Conservation (phyloP, 2,888 invertebrate species). For the Thymelicus lineola region DNA sequence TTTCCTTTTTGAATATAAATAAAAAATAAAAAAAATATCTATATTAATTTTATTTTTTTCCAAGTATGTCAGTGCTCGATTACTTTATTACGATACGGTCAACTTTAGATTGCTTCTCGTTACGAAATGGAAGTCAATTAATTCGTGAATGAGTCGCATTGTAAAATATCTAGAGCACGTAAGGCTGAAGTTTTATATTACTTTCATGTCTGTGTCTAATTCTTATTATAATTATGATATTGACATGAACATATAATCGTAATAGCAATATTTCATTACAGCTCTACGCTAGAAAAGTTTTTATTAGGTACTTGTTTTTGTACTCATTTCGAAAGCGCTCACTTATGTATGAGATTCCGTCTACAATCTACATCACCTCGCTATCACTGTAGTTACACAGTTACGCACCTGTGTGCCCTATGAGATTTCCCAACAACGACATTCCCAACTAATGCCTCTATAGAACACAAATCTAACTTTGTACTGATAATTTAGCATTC, state of each 20-base stretch:
- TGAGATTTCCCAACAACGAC: no score
- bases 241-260: not conserved
- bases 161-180: constrained; percentile 14
- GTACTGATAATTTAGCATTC: no score
- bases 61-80: constrained; percentile 13
- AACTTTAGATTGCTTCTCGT: constrained; percentile 18
- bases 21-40: not conserved
- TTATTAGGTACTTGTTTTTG: not conserved
- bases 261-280: not conserved
- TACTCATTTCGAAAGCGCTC: no score
- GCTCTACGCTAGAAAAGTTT: not conserved
- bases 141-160: constrained; percentile 20
- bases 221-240: not conserved
- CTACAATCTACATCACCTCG: no score
- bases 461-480: no score
- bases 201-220: constrained; percentile 4
- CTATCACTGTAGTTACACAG: no score
- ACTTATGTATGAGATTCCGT: no score
- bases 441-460: no score
- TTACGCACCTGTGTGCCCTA: no score
- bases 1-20: not conserved
- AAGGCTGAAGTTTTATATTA: constrained; percentile 8
- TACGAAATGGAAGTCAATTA: constrained; percentile 22
- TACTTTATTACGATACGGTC: constrained; percentile 20
- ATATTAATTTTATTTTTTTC: not conserved